A percentile compares a stretch with the other conserved stretches of the same genome.
Conservation (phyloP, 2,797 vertebrate genomes). For the Pogoniulus pusillus region DNA sequence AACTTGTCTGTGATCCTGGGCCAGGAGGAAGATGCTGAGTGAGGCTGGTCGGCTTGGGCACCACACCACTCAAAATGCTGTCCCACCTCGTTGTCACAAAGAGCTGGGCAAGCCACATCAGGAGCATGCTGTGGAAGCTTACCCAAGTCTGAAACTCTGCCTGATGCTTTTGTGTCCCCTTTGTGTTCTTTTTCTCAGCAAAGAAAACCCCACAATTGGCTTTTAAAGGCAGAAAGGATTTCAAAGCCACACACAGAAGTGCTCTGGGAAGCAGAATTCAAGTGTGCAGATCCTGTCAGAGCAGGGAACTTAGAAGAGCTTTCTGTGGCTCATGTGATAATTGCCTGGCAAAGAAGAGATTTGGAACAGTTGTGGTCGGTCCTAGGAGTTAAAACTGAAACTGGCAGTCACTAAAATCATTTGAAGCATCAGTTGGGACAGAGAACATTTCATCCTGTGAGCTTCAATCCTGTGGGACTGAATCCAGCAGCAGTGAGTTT, state of each 20-base stretch:
- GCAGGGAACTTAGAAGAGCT: not conserved
- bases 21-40: not conserved
- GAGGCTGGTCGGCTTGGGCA: not conserved
- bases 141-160: conserved; percentile 19
- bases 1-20: not conserved
- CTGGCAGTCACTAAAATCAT: not conserved
- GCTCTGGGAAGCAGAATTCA: not conserved
- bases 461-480: too few species aligned
- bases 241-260: not conserved
- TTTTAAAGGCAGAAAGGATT: not conserved
- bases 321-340: not conserved
- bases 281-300: not conserved
- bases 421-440: not conserved
- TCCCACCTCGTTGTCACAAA: not conserved
- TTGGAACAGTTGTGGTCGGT: not conserved
- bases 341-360: not conserved
- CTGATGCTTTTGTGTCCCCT: conserved; percentile 19
- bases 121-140: not conserved
- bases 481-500: too few species aligned
- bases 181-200: not conserved
- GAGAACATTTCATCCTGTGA: not conserved
- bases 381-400: conserved; percentile 8
- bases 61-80: not conserved
- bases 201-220: not conserved
- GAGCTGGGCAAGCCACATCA: not conserved